Base-by-base conservation (phyloP, 2,888 invertebrate species). In the Bimastos eiseni region DNA sequence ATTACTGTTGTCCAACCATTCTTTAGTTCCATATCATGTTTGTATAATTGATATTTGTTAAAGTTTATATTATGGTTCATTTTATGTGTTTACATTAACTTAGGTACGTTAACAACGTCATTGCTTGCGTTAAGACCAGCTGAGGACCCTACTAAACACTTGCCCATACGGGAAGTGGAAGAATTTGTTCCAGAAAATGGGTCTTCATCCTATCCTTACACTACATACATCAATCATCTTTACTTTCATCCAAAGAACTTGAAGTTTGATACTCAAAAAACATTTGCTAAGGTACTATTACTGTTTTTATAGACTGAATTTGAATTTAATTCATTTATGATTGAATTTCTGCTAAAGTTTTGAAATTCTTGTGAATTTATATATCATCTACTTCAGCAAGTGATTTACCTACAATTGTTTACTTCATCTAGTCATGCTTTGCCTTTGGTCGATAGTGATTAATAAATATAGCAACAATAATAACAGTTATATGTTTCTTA, bases 231-330 rank as follows among this genome's bases (percentile, higher is more conserved):
- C 41, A 99, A 99, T 95, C 97, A 98, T 94, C 96, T 99, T 83
- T 99, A 98, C 95, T 97, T 99, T 33, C 98, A 98, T 94, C 99
- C 99, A 0, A 96, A 97, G 93, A 96, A 96, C 91, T 96, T 99
- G 91, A 97, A 97, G 94, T 98, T 98, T 92, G 98, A 98, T 95
- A 97, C 97, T 90, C 98, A 98, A 95, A 98, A 98, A 95, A 96
- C 97, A 93, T 98, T 98, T 94, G 97, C 97, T 0, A 96, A 98
- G 94, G 95, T 95, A 92, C 34, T 83, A 0, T 70, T 70, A 2
- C n/a, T 70, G 30, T 70, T 70, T 70, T 44, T 11, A 70, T 70
- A n/a, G 70, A 70, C 70, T n/a, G 70, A 49, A 49, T 21, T 49
- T 49, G 4, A 49, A 21, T 49, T 49, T 13, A 49, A 49, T 44